Evolutionary conservation across 2,113 vertebrate species (phyloP).

Genomic region (Scytalopus superciliaris): DNA sequence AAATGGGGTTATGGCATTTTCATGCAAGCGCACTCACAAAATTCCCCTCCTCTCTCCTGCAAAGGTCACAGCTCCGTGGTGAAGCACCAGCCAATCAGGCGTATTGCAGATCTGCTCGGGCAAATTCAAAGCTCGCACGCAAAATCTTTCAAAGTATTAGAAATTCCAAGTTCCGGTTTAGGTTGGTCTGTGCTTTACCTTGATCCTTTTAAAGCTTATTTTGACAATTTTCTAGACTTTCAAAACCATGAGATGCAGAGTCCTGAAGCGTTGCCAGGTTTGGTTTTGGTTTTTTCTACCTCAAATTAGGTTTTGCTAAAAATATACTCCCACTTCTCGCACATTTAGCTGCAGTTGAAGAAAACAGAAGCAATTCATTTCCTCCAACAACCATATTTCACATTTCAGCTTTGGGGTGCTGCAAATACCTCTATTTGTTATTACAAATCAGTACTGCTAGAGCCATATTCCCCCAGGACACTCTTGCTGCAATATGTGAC

Average conservation of each 20-base stretch:
- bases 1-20: not conserved
- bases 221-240: not conserved
- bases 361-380: not conserved
- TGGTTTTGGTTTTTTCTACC: not conserved
- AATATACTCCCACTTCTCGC: not conserved
- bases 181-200: not conserved
- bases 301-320: not conserved
- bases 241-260: not conserved
- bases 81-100: not conserved
- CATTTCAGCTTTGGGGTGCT: not conserved
- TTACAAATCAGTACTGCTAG: not conserved
- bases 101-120: fast-evolving
- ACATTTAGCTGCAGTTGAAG: not conserved
- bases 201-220: not conserved
- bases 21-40: not conserved
- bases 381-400: not conserved
- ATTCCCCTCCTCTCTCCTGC: not conserved
- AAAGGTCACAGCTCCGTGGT: not conserved
- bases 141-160: not conserved
- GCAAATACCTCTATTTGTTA: not conserved
- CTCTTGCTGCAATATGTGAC: not conserved
- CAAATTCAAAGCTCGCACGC: not conserved
- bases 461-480: not conserved
- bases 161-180: not conserved
- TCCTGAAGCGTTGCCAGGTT: not conserved